Conservation (phyloP, 2,888 invertebrate species). For the Euplexia lucipara region DNA sequence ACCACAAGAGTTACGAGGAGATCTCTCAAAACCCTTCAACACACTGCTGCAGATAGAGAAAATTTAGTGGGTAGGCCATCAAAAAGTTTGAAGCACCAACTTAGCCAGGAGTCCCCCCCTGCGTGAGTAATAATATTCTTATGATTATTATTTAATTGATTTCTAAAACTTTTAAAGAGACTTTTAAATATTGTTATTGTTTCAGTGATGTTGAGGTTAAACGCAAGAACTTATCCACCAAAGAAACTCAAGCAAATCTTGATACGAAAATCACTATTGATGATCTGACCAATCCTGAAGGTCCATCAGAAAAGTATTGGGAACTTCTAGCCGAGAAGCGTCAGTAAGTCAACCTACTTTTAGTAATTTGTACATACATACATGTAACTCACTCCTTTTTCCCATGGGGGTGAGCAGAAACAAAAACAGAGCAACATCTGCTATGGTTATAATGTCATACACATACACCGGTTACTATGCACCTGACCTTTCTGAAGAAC, state of each 20-base stretch:
- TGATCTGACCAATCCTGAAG: conserved; percentile 93
- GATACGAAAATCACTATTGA: conserved; percentile 91
- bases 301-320: conserved; percentile 95
- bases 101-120: conserved; percentile 87
- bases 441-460: too few relatives aligned
- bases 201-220: conserved; percentile 85
- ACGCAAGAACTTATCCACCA: conserved; percentile 89
- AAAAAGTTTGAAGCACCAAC: conserved; percentile 87
- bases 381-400: too few relatives aligned
- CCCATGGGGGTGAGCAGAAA: too few relatives aligned
- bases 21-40: conserved; percentile 94
- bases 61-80: conserved; percentile 93
- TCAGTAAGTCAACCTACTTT: conserved; percentile 79
- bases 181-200: conserved; percentile 33
- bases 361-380: neutral
- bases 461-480: too few relatives aligned
- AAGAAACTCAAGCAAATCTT: conserved; percentile 92
- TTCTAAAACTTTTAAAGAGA: neutral
- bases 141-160: neutral
- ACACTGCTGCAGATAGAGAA: conserved; percentile 93
- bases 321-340: conserved; percentile 94
- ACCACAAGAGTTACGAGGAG: conserved; percentile 86
- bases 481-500: too few relatives aligned
- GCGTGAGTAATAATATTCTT: conserved; percentile 81
- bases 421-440: too few relatives aligned